Percentiles rank a stretch among this genome's conserved stretches.
Conservation (phyloP, 2,888 invertebrate species). For the Eristalinus aeneus region DNA sequence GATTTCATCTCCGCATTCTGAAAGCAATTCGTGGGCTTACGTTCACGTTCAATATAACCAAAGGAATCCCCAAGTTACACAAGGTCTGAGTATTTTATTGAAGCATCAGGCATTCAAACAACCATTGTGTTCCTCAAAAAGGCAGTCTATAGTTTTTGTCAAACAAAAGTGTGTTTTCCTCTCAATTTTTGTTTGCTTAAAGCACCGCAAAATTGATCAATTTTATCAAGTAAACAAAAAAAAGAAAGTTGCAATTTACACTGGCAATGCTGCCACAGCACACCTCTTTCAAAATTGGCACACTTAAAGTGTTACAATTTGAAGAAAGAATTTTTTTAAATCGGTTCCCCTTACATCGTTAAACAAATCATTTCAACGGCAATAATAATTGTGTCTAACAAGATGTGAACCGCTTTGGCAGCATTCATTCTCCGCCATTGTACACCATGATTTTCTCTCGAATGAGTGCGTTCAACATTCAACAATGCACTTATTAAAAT, state of each 20-base stretch:
- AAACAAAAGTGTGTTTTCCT: too few relatives aligned
- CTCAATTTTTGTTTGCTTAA: too few relatives aligned
- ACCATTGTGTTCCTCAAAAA: too few relatives aligned
- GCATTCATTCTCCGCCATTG: neutral
- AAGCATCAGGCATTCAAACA: too few relatives aligned
- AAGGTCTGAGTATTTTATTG: too few relatives aligned
- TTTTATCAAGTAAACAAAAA: neutral
- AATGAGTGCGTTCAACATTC: neutral
- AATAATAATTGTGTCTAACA: neutral
- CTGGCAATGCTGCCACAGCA: neutral
- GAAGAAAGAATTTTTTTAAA: neutral
- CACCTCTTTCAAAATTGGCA: neutral
- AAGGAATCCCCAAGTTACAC: too few relatives aligned
- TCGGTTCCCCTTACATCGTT: neutral
- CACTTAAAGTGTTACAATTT: neutral
- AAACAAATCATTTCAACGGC: neutral
- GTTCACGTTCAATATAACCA: too few relatives aligned
- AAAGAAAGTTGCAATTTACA: neutral
- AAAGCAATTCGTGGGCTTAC: too few relatives aligned
- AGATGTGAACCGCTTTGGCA: neutral
- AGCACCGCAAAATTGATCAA: neutral
- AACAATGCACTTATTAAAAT: constrained; percentile 37
- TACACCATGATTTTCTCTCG: neutral
- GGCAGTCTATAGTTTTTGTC: too few relatives aligned
- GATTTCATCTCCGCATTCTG: too few relatives aligned